phyloP scores from a whole-genome alignment of 2,113 vertebrate species.

The Apeltes quadracus region DNA sequence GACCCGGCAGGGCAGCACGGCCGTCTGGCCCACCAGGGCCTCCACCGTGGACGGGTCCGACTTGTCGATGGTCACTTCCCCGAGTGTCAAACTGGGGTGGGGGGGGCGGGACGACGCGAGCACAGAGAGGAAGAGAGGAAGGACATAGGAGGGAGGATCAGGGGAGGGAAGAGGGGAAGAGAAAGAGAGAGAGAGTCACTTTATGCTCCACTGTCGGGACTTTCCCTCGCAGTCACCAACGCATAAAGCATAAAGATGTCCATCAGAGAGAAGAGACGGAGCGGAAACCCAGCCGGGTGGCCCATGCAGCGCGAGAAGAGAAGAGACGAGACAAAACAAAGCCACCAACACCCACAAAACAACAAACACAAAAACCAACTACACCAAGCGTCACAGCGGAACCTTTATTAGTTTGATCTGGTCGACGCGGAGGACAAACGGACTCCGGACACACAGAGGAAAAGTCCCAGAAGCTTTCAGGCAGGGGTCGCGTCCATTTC shows the following conservation, averaged over 20 bases:
- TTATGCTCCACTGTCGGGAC: conserved; percentile 75
- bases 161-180: neutral
- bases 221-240: conserved; percentile 50
- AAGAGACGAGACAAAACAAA: conserved; percentile 18
- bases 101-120: conserved; percentile 21
- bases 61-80: conserved; percentile 83
- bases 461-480: conserved; percentile 57
- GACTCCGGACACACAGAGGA: conserved; percentile 34
- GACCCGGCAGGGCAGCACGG: conserved; percentile 86
- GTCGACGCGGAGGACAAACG: conserved; percentile 60
- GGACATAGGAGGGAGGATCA: neutral
- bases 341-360: conserved; percentile 43
- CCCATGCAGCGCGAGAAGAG: conserved; percentile 10
- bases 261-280: conserved; percentile 12
- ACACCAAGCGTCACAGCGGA: conserved; percentile 64
- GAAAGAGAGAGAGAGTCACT: conserved; percentile 58
- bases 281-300: neutral
- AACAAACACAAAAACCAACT: conserved; percentile 52
- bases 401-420: conserved; percentile 76
- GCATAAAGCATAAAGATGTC: conserved; percentile 78
- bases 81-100: conserved; percentile 75
- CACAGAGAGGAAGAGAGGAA: neutral
- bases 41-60: conserved; percentile 82
- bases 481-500: conserved; percentile 29
- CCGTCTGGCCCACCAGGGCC: conserved; percentile 82